Evolutionary conservation across 2,113 vertebrate genomes (phyloP).

Genomic region (Pachycephala philippinensis): DNA sequence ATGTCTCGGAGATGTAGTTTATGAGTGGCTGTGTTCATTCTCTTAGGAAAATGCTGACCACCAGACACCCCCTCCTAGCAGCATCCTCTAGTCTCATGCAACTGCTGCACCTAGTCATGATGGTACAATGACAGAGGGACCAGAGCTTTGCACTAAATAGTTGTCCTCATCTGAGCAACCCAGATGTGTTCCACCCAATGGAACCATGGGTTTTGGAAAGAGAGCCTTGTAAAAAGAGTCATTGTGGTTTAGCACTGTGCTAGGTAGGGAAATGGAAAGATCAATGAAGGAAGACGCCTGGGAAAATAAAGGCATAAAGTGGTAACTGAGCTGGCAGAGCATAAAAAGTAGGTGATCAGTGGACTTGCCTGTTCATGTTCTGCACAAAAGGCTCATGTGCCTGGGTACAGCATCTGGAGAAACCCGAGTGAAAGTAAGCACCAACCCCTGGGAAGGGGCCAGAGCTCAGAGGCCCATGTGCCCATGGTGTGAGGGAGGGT

Average conservation of each 20-base stretch:
- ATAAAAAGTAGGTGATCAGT: not conserved
- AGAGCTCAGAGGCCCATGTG: not conserved
- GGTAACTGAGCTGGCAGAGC: not conserved
- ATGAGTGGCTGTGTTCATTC: fast-evolving
- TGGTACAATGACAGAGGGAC: not conserved
- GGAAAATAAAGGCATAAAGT: not conserved
- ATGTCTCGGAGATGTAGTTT: not conserved
- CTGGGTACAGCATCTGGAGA: not conserved
- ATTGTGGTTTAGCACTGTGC: not conserved
- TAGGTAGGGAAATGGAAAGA: not conserved
- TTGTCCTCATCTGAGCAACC: not conserved
- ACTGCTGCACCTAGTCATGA: not conserved
- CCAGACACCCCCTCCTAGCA: not conserved
- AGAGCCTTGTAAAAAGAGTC: not conserved
- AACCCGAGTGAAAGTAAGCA: fast-evolving
- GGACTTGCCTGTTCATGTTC: not conserved
- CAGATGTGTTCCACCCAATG: too few species aligned
- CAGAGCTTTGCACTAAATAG: not conserved
- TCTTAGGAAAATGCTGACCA: not conserved
- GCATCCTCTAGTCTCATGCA: not conserved
- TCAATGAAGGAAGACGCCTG: not conserved
- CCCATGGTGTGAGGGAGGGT: fast-evolving
- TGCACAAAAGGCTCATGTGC: not conserved
- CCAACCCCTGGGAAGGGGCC: not conserved
- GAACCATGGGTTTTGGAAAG: not conserved